Conservation (phyloP, 2,797 vertebrate species). For the Heteromormyrus szaboi region DNA sequence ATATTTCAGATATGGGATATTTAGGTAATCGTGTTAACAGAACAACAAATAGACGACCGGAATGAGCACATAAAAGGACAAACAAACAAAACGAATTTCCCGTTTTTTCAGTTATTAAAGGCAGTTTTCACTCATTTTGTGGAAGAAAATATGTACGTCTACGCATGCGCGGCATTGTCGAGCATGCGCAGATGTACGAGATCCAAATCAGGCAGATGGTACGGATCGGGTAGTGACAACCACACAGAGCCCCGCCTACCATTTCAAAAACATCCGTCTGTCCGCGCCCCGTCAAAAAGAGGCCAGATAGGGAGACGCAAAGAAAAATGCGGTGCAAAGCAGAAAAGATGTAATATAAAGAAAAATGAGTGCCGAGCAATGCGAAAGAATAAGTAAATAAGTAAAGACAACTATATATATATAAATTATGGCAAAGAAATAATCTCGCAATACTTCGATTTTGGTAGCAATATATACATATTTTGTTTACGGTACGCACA, state of each 20-base stretch:
- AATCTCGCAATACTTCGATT: background rate
- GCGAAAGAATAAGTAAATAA: background rate
- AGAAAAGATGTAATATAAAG: background rate
- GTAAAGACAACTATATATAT: background rate
- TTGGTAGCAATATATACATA: background rate
- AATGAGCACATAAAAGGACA: background rate
- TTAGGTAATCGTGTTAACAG: background rate
- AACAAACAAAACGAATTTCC: background rate
- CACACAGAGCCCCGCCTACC: background rate
- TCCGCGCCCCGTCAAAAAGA: background rate
- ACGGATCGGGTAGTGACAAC: background rate
- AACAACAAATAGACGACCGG: background rate
- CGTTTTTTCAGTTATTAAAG: background rate
- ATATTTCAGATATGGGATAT: background rate
- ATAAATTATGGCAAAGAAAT: background rate
- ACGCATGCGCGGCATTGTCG: background rate
- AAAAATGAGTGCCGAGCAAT: background rate
- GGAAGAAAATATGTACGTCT: background rate
- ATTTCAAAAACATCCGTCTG: background rate
- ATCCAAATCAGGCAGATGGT: background rate
- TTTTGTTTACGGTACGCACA: background rate
- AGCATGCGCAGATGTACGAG: background rate
- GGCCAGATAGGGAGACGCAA: background rate
- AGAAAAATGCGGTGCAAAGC: background rate
- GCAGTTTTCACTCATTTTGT: background rate